phyloP scores from a whole-genome alignment of 2,113 vertebrate genomes.

The Gambusia affinis region DNA sequence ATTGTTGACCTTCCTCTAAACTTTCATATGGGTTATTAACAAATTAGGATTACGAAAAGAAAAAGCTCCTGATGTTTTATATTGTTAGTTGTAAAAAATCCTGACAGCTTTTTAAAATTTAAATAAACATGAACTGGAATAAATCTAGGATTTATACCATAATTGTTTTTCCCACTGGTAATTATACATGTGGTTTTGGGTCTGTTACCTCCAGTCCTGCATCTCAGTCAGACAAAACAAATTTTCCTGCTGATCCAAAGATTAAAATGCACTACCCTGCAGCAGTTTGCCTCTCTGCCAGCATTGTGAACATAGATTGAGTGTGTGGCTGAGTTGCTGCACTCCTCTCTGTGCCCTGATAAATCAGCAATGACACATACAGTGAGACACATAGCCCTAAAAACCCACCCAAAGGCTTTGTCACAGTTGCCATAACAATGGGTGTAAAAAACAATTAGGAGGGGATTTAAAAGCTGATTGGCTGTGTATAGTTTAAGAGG shows the following conservation, averaged over 20 bases:
- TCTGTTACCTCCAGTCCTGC: slow-evolving; percentile 1
- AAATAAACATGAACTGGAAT: not conserved
- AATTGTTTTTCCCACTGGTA: not conserved
- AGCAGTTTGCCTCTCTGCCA: slow-evolving; percentile 32
- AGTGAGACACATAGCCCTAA: slow-evolving; percentile 4
- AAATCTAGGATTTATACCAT: not conserved
- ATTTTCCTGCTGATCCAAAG: slow-evolving; percentile 12
- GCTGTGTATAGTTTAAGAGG: slow-evolving; percentile 22
- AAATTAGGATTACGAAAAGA: not conserved
- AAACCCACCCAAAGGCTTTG: slow-evolving; percentile 56
- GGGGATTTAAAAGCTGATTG: slow-evolving; percentile 55
- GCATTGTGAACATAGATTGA: not conserved
- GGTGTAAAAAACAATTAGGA: slow-evolving; percentile 65
- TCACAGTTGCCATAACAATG: slow-evolving; percentile 67
- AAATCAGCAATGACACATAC: slow-evolving; percentile 22
- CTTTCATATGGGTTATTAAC: too few relatives aligned
- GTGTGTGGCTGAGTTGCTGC: not conserved
- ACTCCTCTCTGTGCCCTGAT: not conserved
- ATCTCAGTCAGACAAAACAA: slow-evolving; percentile 3
- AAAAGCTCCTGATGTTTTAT: not conserved
- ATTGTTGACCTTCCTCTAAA: too few relatives aligned
- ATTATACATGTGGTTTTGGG: slow-evolving; percentile 12
- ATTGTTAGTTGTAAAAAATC: not conserved
- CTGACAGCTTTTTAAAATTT: not conserved
- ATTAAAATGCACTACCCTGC: slow-evolving; percentile 17